Evolutionary conservation across 92 coral and sea anemone species (phyloP).

Genomic region (Chrysogorgia sp.): DNA sequence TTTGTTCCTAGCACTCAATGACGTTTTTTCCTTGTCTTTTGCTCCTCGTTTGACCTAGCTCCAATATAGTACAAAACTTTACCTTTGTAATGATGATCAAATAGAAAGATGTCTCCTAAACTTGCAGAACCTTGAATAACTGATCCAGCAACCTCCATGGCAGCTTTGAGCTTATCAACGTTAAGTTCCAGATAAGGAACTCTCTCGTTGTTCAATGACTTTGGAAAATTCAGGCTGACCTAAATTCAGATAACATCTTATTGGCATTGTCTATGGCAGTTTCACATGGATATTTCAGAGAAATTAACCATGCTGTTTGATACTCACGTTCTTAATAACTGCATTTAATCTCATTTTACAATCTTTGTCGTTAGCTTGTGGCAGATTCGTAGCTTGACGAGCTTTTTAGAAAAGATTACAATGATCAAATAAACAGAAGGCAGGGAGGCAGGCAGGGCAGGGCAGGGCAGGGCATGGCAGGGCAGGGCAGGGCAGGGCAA

Average conservation of each 20-base stretch:
- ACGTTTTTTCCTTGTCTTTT: too few relatives aligned
- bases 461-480: too few relatives aligned
- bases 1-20: too few relatives aligned
- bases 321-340: conserved; percentile 20
- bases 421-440: too few relatives aligned
- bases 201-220: conserved; percentile 6
- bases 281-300: neutral
- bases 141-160: neutral
- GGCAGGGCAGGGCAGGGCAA: neutral
- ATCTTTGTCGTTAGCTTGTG: neutral
- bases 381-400: neutral
- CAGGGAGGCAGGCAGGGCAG: neutral
- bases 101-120: conserved; percentile 27
- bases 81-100: conserved; percentile 25
- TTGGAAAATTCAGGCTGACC: conserved; percentile 36
- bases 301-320: neutral
- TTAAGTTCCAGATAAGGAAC: conserved; percentile 28
- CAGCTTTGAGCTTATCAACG: neutral
- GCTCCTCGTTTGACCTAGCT: too few relatives aligned
- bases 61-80: too few relatives aligned
- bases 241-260: neutral
- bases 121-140: conserved; percentile 8
- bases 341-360: conserved; percentile 14
- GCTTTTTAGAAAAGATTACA: neutral
- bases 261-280: neutral